Percentiles rank a stretch among this genome's conserved stretches.
These are phyloP conservation scores for Cosmopolites sordidus DNA, from an alignment of 2,888 invertebrate genomes.

Conservation along the genomic window DNA sequence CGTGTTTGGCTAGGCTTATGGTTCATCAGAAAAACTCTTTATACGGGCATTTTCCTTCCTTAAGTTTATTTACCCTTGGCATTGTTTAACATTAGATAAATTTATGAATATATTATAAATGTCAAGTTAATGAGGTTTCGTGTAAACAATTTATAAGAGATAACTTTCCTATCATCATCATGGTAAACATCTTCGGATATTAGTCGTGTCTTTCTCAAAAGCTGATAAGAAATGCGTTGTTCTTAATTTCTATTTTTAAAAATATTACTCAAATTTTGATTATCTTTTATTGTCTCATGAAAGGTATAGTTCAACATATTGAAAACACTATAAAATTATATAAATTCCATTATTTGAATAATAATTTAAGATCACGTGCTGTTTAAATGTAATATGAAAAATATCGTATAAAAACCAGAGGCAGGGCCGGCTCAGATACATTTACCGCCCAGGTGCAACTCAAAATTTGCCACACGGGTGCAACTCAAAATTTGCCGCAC, in stretches of 20 bases:
- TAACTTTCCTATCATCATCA: constrained; percentile 23
- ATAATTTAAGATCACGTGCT: too few relatives aligned
- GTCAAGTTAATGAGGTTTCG: constrained; percentile 25
- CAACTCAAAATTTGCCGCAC: too few relatives aligned
- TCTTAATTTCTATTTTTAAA: constrained; percentile 6
- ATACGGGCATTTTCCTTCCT: constrained; percentile 20
- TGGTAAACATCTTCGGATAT: constrained; percentile 23
- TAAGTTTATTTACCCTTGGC: constrained; percentile 21
- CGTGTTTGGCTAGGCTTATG: constrained; percentile 20
- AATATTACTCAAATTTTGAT: background rate
- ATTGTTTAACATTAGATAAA: constrained; percentile 27
- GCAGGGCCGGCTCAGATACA: too few relatives aligned
- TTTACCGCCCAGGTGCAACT: too few relatives aligned
- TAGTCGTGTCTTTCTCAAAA: constrained; percentile 11
- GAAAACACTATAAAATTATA: too few relatives aligned
- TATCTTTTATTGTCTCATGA: too few relatives aligned
- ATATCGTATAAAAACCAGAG: too few relatives aligned
- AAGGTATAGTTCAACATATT: too few relatives aligned
- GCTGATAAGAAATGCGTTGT: constrained; percentile 4
- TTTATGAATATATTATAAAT: constrained; percentile 26
- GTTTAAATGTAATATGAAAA: too few relatives aligned
- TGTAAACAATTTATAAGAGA: constrained; percentile 24
- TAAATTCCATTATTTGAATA: too few relatives aligned
- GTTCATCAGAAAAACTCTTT: constrained; percentile 24
- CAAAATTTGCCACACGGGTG: too few relatives aligned